Conservation (phyloP, 2,888 invertebrate genomes). For the Hyppa rectilinea region DNA sequence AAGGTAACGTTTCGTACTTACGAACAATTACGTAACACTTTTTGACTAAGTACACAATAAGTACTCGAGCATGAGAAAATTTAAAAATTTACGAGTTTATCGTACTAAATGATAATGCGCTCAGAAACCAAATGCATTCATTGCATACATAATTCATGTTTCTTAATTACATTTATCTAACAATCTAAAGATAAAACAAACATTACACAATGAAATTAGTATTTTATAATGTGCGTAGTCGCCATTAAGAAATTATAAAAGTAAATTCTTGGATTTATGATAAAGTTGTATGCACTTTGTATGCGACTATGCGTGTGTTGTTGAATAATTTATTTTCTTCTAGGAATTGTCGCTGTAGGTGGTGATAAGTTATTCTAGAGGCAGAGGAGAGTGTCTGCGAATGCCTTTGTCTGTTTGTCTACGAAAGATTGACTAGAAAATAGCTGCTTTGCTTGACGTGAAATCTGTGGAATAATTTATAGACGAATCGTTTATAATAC, state of each 20-base stretch:
- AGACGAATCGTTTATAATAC: slow-evolving; percentile 26
- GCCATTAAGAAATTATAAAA: slow-evolving; percentile 55
- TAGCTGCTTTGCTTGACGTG: slow-evolving; percentile 37
- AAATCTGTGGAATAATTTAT: slow-evolving; percentile 37
- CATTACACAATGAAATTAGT: slow-evolving; percentile 36
- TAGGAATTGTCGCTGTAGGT: slow-evolving; percentile 54
- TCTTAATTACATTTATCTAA: slow-evolving; percentile 47
- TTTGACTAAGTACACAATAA: background rate
- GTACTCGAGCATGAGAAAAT: slow-evolving; percentile 11
- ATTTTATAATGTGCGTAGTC: slow-evolving; percentile 51
- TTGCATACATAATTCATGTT: slow-evolving; percentile 42
- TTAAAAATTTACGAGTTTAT: slow-evolving; percentile 32
- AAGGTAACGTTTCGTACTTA: slow-evolving; percentile 11
- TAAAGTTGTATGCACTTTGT: slow-evolving; percentile 50
- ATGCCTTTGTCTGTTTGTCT: slow-evolving; percentile 44
- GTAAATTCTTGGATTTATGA: slow-evolving; percentile 31
- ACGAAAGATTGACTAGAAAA: slow-evolving; percentile 22
- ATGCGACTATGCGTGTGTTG: slow-evolving; percentile 33
- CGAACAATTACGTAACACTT: slow-evolving; percentile 4
- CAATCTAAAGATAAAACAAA: slow-evolving; percentile 46
- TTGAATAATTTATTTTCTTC: slow-evolving; percentile 61
- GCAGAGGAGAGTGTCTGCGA: slow-evolving; percentile 47
- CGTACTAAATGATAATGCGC: slow-evolving; percentile 27
- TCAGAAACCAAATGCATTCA: slow-evolving; percentile 24
- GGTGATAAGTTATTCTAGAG: slow-evolving; percentile 52